Evolutionary conservation across 2,113 vertebrate genomes (phyloP), one percentile per base, ranked within the genome.

Genomic region (Pangasianodon gigas): DNA sequence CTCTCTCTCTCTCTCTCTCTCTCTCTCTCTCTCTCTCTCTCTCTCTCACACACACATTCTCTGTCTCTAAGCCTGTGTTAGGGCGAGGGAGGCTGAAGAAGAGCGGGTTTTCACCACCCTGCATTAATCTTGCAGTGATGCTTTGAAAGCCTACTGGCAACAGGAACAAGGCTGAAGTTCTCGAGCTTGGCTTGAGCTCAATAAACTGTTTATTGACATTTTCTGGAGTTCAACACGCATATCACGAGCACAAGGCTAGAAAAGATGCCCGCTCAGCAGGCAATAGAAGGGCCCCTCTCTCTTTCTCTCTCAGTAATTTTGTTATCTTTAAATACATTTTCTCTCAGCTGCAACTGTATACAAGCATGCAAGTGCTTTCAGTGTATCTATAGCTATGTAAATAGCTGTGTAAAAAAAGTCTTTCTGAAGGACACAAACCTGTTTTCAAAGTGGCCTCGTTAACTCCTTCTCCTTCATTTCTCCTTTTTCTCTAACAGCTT

Each of bases 141-240:
- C 87, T 90, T 74, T 21, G 37, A 88, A 90, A 93, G 88, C 92
- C 91, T 88, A 71, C 89, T 94, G 93, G 92, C 93, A 94, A 90
- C 81, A 75, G 90, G 85, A 94, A 90, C 84, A 90, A 79, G 83
- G 87, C 91, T 89, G 88, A 93, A 93, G 94, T 94, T 91, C 93
- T 95, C 94, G 21, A 56, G 93, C 92, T 85, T 88, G 89, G 93
- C 88, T 90, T 88, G 92, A 93, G 90, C 91, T 90, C 91, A 92
- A 91, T 90, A 95, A 94, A 95, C 93, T 94, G 93, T 94, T 95
- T 95, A 96, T 95, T 95, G 95, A 95, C 89, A 94, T 94, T 95
- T 93, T 95, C 91, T 94, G 93, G 93, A 93, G 94, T 94, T 94
- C 83, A 93, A 93, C 85, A 90, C 86, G 92, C 88, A 87, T 84